Conservation (phyloP, 2,113 vertebrate genomes). For the Odobenus rosmarus region DNA sequence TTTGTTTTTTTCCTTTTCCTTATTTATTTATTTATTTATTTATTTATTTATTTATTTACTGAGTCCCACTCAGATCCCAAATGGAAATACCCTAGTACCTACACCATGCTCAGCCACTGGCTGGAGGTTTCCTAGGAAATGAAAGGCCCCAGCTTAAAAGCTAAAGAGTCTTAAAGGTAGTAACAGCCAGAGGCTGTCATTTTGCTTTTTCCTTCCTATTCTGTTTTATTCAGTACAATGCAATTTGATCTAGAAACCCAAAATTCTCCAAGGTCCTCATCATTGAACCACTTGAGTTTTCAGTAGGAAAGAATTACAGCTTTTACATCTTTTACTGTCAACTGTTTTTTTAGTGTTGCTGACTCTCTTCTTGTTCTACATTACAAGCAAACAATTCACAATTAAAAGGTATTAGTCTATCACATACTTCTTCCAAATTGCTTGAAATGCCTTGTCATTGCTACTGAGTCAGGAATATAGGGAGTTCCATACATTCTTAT, state of each 20-base stretch:
- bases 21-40: background rate
- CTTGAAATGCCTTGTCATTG: background rate
- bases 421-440: conserved; percentile 12
- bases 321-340: conserved; percentile 28
- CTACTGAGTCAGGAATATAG: background rate
- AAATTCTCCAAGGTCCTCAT: background rate
- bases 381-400: background rate
- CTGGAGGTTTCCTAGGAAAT: background rate
- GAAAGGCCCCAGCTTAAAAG: background rate
- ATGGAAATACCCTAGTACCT: background rate
- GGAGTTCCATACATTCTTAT: background rate
- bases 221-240: background rate
- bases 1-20: background rate
- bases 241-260: background rate
- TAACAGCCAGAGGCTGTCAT: background rate
- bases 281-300: conserved; percentile 9
- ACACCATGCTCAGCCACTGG: background rate
- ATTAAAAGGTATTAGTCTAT: background rate
- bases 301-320: background rate
- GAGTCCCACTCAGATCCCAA: background rate
- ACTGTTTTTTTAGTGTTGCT: conserved; percentile 3
- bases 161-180: background rate
- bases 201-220: background rate
- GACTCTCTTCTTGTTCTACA: conserved; percentile 48
- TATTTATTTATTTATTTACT: background rate